Base-by-base conservation (phyloP, 2,113 vertebrate genomes). In the Python bivittatus region DNA sequence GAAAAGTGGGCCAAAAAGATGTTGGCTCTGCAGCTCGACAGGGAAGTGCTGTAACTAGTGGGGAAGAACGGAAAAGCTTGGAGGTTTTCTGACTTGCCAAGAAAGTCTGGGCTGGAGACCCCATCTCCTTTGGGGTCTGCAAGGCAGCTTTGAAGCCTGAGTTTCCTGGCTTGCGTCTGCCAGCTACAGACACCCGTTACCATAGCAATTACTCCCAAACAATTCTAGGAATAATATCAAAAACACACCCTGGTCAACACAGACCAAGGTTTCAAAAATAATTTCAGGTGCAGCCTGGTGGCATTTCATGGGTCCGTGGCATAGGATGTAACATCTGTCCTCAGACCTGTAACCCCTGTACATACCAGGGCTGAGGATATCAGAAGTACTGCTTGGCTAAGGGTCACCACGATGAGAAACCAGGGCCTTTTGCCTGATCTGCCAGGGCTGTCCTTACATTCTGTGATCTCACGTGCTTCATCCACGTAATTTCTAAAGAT, bases 401-500 rank as follows among this genome's bases (percentile, higher is more conserved):
- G 2, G 60, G 25, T 3, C 1, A 8, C 2, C 8, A 2, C 58
- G 2, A 25, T 7, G 8, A 64, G 60, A 1, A 0, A 12, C 60
- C 4, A 3, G 25, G 9, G 0, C 25, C 7, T 48, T 48, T 48
- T 48, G 7, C 48, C 9, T 10, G 1, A 27, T 61, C 60, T 10
- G 0, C 60, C 60, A 2, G 3, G 60, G 57, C 57, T 22, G 57
- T 22, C 23, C 57, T 23, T 23, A 6, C 22, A 5, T 48, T 48
- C 48, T 48, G 6, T 58, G 20, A 61, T 27, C 25, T 29, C 10
- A 10, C 11, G 0, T 12, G 27, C 61, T 64, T 29, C 1, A 13
- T 0, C 4, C 4, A 1, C 10, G 61, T 13, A 11, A 12, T 6
- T 11, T 29, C 61, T n/a, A 5, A n/a, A n/a, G 61, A 12, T 3